These are phyloP conservation scores for Drosophila kambysellisi DNA, from an alignment of 2,888 invertebrate species.

Conservation along the genomic window DNA sequence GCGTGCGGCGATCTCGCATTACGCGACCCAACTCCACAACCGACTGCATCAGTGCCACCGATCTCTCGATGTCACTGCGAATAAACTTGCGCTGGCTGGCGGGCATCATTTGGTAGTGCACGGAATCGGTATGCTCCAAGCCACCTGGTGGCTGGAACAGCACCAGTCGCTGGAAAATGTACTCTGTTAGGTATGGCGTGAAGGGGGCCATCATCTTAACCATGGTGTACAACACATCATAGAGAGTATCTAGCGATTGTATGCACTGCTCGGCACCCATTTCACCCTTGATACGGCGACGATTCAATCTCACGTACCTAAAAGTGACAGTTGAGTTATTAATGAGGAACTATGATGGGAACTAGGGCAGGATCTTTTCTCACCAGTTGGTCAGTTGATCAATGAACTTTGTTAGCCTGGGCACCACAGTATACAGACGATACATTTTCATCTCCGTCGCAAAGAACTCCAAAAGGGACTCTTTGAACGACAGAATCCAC, in stretches of 20 bases:
- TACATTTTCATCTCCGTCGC: constrained; percentile 97
- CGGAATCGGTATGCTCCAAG: constrained; percentile 88
- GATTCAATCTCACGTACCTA: constrained; percentile 96
- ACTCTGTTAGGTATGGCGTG: constrained; percentile 97
- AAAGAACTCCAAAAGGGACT: constrained; percentile 95
- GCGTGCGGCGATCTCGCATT: constrained; percentile 95
- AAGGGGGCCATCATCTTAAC: constrained; percentile 98
- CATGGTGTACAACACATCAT: constrained; percentile 94
- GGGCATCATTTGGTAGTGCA: constrained; percentile 97
- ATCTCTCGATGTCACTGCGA: constrained; percentile 93
- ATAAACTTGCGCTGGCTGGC: constrained; percentile 90
- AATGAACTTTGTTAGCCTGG: constrained; percentile 96
- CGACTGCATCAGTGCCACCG: constrained; percentile 96
- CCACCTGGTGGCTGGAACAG: constrained; percentile 86
- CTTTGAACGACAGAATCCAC: constrained; percentile 99
- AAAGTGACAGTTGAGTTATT: not conserved
- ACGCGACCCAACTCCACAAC: constrained; percentile 97
- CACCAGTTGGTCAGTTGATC: constrained; percentile 98
- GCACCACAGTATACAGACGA: constrained; percentile 97
- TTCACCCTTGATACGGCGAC: constrained; percentile 97
- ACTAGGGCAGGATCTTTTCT: not conserved
- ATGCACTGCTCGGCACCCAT: constrained; percentile 92
- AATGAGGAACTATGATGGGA: not conserved
- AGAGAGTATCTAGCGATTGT: constrained; percentile 94
- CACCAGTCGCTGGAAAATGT: constrained; percentile 95